Base-by-base conservation (phyloP, 2,797 vertebrate species). In the Cercopithecus mitis region DNA sequence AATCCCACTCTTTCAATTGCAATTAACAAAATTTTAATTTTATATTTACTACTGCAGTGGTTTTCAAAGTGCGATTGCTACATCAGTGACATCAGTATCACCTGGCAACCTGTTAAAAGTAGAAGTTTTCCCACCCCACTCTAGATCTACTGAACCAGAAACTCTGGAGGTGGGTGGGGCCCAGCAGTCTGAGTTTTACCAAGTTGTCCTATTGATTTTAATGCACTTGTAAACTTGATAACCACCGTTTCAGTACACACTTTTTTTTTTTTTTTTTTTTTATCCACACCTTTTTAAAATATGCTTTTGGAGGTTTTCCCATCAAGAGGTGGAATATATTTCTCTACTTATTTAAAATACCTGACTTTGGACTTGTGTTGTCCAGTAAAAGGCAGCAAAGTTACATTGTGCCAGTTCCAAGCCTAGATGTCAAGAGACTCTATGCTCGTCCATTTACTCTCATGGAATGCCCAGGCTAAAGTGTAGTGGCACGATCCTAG, bases 151-250 rank as follows among this genome's bases (percentile, higher is more conserved):
- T 45, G 36, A 87, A 8, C 0, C 47, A 70, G 41, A 47, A 36
- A 52, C 39, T 85, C 39, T 39, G 8, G 20, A 80, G 19, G 3
- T 61, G 27, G 9, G 6, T 25, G 19, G 12, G 36, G 15, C 30
- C 83, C 12, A 24, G 36, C 6, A 50, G 1, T 12, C 8, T 3
- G 4, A 9, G 6, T 55, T 27, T 55, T 47, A n/a, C 67, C 9
- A 25, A 52, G 19, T 47, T 43, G 4, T 75, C 10, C 39, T 17
- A 0, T 17, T 73, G n/a, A 76, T 45, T 50, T 14, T 5, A 52
- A 1, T 7, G 22, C 2, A 4, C 1, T 10, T 1, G 0, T 1
- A 17, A 33, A 1, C 33, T 85, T 14, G 43, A 13, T 52, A 79
- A 39, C 13, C 2, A 2, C 72, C 15, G 25, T 24, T 43, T 22